A percentile compares a stretch with the other conserved stretches of the same genome.
These are phyloP conservation scores for Aegithalos caudatus DNA, from an alignment of 2,113 vertebrate genomes.

Conservation along the genomic window DNA sequence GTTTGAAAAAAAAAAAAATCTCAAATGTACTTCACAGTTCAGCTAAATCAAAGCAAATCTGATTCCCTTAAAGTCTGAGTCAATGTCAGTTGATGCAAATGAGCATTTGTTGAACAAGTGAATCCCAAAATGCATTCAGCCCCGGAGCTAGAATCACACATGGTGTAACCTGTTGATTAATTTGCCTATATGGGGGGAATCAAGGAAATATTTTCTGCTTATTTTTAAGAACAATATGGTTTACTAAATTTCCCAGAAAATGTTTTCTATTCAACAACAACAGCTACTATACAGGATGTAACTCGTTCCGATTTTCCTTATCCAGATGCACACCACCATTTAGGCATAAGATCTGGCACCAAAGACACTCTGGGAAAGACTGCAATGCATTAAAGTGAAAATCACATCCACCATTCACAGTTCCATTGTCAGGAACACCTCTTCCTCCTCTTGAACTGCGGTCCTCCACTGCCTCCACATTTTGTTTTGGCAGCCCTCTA, in stretches of 20 bases:
- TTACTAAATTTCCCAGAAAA: neutral
- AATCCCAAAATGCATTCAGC: neutral
- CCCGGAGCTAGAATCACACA: neutral
- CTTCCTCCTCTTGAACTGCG: neutral
- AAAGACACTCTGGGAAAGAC: neutral
- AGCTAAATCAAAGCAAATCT: neutral
- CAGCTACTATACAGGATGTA: neutral
- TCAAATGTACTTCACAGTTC: neutral
- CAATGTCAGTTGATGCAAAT: slow-evolving; percentile 19
- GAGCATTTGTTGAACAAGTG: neutral
- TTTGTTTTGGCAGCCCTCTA: neutral
- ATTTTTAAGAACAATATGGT: neutral
- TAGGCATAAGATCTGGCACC: neutral
- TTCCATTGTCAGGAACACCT: neutral
- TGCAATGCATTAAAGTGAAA: neutral
- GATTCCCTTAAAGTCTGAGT: neutral
- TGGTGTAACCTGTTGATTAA: neutral
- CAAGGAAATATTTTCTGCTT: neutral
- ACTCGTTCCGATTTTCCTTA: neutral
- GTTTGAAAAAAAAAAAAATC: neutral
- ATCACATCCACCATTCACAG: neutral
- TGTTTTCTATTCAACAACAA: neutral
- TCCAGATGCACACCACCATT: neutral
- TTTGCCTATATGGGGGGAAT: neutral
- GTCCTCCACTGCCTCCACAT: neutral